A percentile compares a stretch with the other conserved stretches of the same genome.
phyloP scores from a whole-genome alignment of 64 coral and sea anemone genomes.

The Anthopleura sola region DNA sequence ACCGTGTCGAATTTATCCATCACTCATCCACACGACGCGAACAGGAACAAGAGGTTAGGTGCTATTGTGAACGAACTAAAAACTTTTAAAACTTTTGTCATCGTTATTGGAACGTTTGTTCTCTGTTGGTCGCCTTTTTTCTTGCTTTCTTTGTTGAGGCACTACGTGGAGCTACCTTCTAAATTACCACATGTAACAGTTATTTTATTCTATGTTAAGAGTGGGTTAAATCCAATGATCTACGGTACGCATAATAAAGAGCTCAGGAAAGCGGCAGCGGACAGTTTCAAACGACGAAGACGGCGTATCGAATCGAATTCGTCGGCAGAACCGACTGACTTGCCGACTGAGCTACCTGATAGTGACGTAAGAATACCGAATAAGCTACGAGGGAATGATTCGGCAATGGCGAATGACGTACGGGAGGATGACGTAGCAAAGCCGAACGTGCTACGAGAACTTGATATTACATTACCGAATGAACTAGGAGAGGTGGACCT shows the following conservation, averaged over 20 bases:
- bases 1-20: background rate
- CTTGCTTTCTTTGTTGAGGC: slow-evolving; percentile 27
- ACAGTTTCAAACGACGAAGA: slow-evolving; percentile 4
- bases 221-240: slow-evolving; percentile 61
- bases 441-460: background rate
- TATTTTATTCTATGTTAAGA: slow-evolving; percentile 67
- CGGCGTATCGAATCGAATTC: background rate
- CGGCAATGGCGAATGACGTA: background rate
- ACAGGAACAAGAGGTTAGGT: background rate
- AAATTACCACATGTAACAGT: slow-evolving; percentile 34
- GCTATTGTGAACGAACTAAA: slow-evolving; percentile 47
- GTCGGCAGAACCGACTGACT: background rate
- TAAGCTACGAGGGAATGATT: background rate
- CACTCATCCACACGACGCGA: background rate
- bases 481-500: background rate
- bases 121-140: slow-evolving; percentile 57
- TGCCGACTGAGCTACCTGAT: background rate
- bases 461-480: background rate
- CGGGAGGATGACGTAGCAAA: background rate
- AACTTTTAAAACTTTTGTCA: slow-evolving; percentile 60
- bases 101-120: slow-evolving; percentile 50
- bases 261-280: slow-evolving; percentile 19
- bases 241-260: slow-evolving; percentile 51
- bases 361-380: background rate
- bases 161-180: background rate